phyloP scores from a whole-genome alignment of 1,140 invertebrate genomes.

The Aphis craccivora region DNA sequence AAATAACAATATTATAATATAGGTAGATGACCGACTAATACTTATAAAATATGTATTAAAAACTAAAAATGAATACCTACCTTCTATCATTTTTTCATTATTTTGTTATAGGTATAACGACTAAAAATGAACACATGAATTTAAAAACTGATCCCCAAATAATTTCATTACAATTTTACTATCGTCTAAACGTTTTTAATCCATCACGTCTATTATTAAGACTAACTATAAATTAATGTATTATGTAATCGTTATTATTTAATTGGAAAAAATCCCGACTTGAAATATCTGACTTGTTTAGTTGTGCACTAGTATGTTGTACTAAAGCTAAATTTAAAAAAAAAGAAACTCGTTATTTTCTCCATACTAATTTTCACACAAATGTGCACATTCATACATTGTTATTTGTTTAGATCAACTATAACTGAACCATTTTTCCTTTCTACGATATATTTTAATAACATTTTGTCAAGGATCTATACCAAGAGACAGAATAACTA shows the following conservation, averaged over 20 bases:
- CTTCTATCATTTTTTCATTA: neutral
- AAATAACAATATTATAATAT: neutral
- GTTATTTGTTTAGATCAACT: neutral
- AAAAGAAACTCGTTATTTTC: conserved; percentile 35
- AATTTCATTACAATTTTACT: neutral
- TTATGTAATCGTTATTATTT: neutral
- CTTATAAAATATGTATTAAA: neutral
- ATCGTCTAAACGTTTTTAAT: neutral
- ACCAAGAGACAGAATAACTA: neutral
- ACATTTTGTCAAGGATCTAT: neutral
- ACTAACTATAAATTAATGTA: neutral
- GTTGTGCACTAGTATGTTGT: neutral
- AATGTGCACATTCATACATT: neutral
- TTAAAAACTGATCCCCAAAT: neutral
- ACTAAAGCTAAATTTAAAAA: neutral
- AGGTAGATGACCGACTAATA: neutral
- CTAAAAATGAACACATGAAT: neutral
- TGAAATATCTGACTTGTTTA: neutral
- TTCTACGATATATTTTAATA: neutral
- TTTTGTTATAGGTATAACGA: too few species aligned
- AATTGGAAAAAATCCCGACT: neutral
- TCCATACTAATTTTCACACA: neutral
- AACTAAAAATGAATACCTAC: neutral
- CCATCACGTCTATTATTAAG: neutral
- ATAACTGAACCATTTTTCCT: conserved; percentile 13